phyloP scores from a whole-genome alignment of 1,140 invertebrate genomes.

The Limonius californicus region DNA sequence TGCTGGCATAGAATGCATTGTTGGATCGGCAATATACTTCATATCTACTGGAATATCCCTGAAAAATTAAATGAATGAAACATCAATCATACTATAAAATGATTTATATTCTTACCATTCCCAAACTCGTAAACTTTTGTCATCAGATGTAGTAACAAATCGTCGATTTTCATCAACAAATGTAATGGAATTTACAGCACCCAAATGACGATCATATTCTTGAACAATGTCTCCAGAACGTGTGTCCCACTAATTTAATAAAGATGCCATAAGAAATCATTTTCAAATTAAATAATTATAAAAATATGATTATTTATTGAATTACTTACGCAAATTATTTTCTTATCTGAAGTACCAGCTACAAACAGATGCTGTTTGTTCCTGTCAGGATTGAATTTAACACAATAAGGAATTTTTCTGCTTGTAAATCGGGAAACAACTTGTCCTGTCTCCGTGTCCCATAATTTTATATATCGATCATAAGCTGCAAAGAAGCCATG shows the following conservation, averaged over 20 bases:
- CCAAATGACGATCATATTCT: constrained; percentile 98
- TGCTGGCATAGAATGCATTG: constrained; percentile 98
- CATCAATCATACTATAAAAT: background rate
- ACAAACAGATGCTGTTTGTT: constrained; percentile 98
- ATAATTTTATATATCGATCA: constrained; percentile 93
- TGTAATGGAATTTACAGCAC: constrained; percentile 97
- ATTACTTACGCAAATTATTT: constrained; percentile 90
- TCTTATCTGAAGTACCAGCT: constrained; percentile 97
- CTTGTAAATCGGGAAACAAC: constrained; percentile 91
- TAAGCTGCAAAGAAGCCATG: constrained; percentile 65
- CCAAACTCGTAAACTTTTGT: constrained; percentile 98
- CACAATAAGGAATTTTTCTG: constrained; percentile 94
- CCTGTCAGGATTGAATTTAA: constrained; percentile 96
- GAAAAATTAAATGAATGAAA: background rate
- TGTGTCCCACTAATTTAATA: constrained; percentile 82
- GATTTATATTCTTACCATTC: constrained; percentile 72
- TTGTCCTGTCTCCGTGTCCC: constrained; percentile 97
- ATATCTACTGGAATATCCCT: constrained; percentile 99
- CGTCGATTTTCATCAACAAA: constrained; percentile 98
- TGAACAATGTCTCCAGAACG: constrained; percentile 93
- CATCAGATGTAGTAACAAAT: constrained; percentile 98
- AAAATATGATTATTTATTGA: no score
- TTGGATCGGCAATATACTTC: constrained; percentile 99
- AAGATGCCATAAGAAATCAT: no score
- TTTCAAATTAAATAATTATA: constrained; percentile 21